Evolutionary conservation across 1,140 invertebrate species (phyloP), one percentile per base, ranked within the genome.

Genomic region (Anagrus nilaparvatae): DNA sequence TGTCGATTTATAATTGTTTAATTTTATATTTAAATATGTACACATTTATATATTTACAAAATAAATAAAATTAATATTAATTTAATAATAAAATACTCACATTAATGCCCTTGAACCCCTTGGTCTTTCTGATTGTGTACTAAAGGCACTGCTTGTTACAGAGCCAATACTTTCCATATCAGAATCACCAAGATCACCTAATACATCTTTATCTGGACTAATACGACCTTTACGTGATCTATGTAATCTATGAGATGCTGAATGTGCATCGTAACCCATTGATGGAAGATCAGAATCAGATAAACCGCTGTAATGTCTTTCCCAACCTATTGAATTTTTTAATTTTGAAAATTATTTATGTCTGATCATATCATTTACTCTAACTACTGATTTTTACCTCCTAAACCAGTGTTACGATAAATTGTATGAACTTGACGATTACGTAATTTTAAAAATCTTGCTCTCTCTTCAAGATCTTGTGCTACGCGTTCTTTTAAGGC

Each of bases 141-240:
- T 90, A 66, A 91, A 90, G 56, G 87, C 84, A 75, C 87, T 90
- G 56, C 87, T 90, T 31, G 84, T 87, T 43, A 87, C 81, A 32
- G 82, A 86, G 31, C 76, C 82, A 40, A 88, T 83, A 53, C 84
- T 88, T 67, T 92, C 88, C 70, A 91, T 84, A 60, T 92, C 87
- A 43, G 85, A 89, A 65, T 90, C 87, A 12, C 76, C 81, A 46
- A 79, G 78, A 59, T 83, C 81, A 9, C 69, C 74, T 44, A 82
- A 70, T 23, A 77, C 69, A 51, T 82, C 75, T 48, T 81, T 81
- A 53, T 85, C 82, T 2, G 80, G 78, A 34, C 80, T 83, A 10
- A 78, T 55, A 18, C 70, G 71, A 14, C 52, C 68, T 46, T 69
- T 69, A 17, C 74, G 69, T 16, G 65, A 60, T 45, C 69, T 69